Percentiles rank a stretch among this genome's conserved stretches.
Evolutionary conservation across 2,888 invertebrate species (phyloP).

Genomic region (Trachelus stipa): DNA sequence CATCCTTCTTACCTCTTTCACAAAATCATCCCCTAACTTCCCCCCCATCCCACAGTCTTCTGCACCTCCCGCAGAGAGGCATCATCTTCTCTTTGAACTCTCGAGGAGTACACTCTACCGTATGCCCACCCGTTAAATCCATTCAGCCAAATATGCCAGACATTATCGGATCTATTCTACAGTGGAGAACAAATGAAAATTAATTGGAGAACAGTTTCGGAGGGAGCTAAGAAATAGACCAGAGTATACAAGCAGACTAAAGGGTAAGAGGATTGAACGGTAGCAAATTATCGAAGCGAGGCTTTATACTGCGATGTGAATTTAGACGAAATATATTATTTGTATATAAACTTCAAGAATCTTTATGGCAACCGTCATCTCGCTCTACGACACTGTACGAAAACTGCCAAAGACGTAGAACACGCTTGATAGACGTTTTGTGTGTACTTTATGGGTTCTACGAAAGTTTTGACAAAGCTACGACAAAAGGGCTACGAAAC

Average conservation of each 20-base stretch:
- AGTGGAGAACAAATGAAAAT: background rate
- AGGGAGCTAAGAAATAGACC: background rate
- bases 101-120: background rate
- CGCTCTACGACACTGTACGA: background rate
- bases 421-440: background rate
- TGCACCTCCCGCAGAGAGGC: background rate
- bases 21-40: background rate
- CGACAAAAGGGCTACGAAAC: background rate
- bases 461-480: background rate
- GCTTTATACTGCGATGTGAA: no score
- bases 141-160: background rate
- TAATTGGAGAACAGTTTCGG: background rate
- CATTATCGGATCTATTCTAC: background rate
- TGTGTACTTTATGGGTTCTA: background rate
- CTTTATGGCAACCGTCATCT: background rate
- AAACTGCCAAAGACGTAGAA: background rate
- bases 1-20: background rate
- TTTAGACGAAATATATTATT: background rate
- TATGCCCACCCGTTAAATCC: background rate
- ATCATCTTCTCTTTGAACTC: background rate
- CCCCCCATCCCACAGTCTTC: background rate
- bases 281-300: background rate
- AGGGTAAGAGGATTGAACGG: background rate
- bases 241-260: background rate
- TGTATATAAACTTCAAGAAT: background rate